These are phyloP conservation scores for Ooceraea biroi DNA, from an alignment of 1,140 invertebrate genomes.

Conservation along the genomic window DNA sequence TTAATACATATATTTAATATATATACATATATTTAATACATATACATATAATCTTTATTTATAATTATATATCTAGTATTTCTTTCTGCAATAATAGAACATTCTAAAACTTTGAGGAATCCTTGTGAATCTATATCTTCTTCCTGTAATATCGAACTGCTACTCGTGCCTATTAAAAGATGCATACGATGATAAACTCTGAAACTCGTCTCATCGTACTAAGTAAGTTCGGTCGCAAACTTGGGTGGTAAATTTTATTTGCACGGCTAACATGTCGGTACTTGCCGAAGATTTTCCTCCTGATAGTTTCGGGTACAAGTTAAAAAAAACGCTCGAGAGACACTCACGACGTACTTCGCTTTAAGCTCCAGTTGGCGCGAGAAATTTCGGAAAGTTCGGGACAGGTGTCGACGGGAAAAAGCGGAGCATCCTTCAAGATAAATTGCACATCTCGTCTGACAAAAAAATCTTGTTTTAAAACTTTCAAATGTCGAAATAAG, in stretches of 20 bases:
- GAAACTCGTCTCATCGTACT: constrained; percentile 34
- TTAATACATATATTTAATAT: too few species aligned
- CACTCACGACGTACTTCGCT: constrained; percentile 46
- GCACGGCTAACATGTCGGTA: constrained; percentile 55
- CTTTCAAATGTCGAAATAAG: constrained; percentile 36
- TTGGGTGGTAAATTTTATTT: constrained; percentile 63
- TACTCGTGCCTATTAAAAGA: constrained; percentile 56
- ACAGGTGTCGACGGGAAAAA: constrained; percentile 55
- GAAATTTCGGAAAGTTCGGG: constrained; percentile 59
- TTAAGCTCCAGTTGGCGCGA: constrained; percentile 55
- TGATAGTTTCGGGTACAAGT: constrained; percentile 50
- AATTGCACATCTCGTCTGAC: constrained; percentile 41
- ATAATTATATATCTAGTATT: background rate
- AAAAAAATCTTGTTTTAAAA: constrained; percentile 45
- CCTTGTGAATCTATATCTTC: background rate
- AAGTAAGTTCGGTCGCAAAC: constrained; percentile 48
- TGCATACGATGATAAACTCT: constrained; percentile 55
- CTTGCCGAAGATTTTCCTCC: constrained; percentile 54
- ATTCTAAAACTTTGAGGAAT: background rate
- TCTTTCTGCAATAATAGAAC: background rate
- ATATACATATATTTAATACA: background rate
- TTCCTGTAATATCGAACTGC: background rate
- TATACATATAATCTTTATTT: background rate
- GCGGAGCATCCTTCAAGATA: constrained; percentile 37
- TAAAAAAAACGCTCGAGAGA: constrained; percentile 46